Conservation (phyloP, 2,113 vertebrate species). For the Corydoras sp. region DNA sequence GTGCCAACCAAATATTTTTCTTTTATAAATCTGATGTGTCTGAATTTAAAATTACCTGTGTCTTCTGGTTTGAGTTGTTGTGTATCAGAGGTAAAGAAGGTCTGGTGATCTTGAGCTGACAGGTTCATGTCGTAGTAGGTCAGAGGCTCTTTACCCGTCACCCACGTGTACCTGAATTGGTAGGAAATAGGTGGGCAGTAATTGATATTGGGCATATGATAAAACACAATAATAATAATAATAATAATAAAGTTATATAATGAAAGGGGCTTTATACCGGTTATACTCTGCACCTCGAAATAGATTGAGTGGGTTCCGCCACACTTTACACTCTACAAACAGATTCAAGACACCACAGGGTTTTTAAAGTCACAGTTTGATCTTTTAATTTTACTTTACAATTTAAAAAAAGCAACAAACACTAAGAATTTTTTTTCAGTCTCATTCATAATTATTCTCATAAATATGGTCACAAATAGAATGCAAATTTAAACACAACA, state of each 20-base stretch:
- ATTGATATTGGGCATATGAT: background rate
- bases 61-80: conserved; percentile 88
- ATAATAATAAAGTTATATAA: no score
- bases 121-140: conserved; percentile 99
- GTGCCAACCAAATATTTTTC: no score
- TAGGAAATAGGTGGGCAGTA: no score
- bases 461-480: no score
- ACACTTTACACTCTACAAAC: conserved; percentile 89
- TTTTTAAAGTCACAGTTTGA: no score
- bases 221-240: no score
- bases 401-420: no score
- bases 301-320: conserved; percentile 95
- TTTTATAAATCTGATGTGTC: no score
- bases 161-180: conserved; percentile 85
- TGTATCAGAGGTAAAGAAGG: conserved; percentile 93
- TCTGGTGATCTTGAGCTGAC: conserved; percentile 97
- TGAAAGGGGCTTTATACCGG: conserved; percentile 64
- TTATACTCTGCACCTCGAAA: conserved; percentile 98
- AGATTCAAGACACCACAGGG: background rate
- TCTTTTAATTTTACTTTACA: no score
- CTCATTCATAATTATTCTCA: no score
- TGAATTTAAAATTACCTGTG: conserved; percentile 66
- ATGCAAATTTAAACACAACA: no score
- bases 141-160: conserved; percentile 94
- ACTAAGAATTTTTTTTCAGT: no score